phyloP scores from a whole-genome alignment of 2,888 invertebrate genomes.

The Epiblema foenella region DNA sequence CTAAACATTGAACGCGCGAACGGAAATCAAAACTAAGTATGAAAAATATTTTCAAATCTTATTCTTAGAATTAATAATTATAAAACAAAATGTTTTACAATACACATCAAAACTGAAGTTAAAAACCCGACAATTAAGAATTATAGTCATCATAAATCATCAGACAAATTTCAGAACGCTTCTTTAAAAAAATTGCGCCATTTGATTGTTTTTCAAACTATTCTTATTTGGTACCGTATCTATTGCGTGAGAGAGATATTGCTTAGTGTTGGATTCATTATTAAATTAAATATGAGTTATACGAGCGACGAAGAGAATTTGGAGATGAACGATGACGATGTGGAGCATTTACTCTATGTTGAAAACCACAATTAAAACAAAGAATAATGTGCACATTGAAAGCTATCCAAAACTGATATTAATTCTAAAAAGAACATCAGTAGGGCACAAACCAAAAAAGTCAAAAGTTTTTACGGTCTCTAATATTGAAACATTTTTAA shows the following conservation, averaged over 20 bases:
- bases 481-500: background rate
- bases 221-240: background rate
- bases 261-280: background rate
- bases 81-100: background rate
- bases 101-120: background rate
- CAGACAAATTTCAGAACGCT: no score
- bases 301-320: slow-evolving; percentile 1
- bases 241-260: no score
- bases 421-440: background rate
- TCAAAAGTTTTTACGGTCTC: background rate
- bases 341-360: slow-evolving; percentile 16
- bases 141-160: no score
- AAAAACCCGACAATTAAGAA: no score
- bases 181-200: no score
- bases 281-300: slow-evolving; percentile 1
- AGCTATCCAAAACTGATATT: background rate
- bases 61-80: background rate
- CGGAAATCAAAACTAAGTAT: background rate
- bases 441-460: slow-evolving; percentile 2
- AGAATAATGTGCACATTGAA: slow-evolving; percentile 6
- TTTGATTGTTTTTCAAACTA: background rate
- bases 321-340: slow-evolving; percentile 7
- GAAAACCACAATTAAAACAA: slow-evolving; percentile 2
- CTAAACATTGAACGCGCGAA: background rate
- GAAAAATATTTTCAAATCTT: no score